Evolutionary conservation across 2,113 vertebrate genomes (phyloP).

Genomic region (Cheilinus undulatus): DNA sequence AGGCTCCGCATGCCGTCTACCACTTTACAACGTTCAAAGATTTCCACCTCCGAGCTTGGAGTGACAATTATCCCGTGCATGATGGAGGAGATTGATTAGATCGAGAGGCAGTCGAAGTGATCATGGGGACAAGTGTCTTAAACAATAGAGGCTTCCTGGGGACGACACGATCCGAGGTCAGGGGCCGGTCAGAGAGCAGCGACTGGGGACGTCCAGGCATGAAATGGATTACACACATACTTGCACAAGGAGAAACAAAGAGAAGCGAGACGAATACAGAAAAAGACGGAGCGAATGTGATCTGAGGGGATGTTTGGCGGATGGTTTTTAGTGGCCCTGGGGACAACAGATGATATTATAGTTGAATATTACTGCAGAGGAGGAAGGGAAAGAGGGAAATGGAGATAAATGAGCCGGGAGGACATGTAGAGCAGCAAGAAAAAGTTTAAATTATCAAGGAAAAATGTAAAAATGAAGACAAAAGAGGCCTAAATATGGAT

Average conservation of each 20-base stretch:
- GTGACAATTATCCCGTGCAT: constrained; percentile 24
- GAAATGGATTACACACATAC: constrained; percentile 61
- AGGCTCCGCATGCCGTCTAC: constrained; percentile 2
- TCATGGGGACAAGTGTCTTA: constrained; percentile 11
- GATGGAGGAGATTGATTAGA: constrained; percentile 29
- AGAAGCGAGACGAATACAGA: constrained; percentile 28
- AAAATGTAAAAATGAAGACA: constrained; percentile 22
- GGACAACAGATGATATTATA: constrained; percentile 2
- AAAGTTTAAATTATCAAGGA: not conserved
- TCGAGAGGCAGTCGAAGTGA: constrained; percentile 9
- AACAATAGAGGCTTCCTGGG: constrained; percentile 21
- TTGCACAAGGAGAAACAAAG: constrained; percentile 30
- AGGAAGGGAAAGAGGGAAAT: not conserved
- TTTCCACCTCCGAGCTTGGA: constrained; percentile 12
- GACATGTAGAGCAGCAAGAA: constrained; percentile 5
- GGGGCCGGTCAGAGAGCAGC: constrained; percentile 45
- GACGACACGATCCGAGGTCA: constrained; percentile 44
- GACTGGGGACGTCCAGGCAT: constrained; percentile 41
- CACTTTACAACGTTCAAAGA: constrained; percentile 13
- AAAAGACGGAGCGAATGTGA: constrained; percentile 34
- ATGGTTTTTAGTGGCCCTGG: not conserved
- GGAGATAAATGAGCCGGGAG: not conserved
- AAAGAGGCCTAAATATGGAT: constrained; percentile 15
- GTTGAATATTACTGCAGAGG: not conserved
- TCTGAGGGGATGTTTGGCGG: constrained; percentile 34